Evolutionary conservation across 30 jellyfish, hydroid and myxozoan species (phyloP).

Genomic region (Clytia hemisphaerica): DNA sequence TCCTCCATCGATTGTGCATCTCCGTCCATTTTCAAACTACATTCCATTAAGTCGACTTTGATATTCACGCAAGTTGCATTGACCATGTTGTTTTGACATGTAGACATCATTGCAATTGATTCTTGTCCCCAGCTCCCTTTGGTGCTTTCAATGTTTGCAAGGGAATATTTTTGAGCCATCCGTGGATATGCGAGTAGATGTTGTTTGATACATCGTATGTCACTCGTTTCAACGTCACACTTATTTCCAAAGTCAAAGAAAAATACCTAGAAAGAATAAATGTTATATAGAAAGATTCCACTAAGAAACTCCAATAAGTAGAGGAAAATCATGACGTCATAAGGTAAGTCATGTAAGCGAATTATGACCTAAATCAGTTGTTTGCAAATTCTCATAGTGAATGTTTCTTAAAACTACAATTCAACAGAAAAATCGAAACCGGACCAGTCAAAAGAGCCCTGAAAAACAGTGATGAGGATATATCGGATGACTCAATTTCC

Average conservation of each 20-base stretch:
- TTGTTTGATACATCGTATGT: conserved; percentile 17
- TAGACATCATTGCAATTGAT: not conserved
- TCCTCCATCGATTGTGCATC: too few species aligned
- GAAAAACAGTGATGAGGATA: too few species aligned
- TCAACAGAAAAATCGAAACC: too few species aligned
- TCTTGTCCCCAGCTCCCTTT: conserved; percentile 19
- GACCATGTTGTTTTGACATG: not conserved
- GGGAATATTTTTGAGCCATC: conserved; percentile 10
- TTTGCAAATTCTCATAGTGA: too few species aligned
- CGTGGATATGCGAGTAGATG: conserved; percentile 7
- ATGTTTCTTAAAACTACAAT: too few species aligned
- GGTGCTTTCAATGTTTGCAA: not conserved
- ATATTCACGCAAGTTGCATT: not conserved
- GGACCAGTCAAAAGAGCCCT: too few species aligned
- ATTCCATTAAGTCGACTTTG: not conserved
- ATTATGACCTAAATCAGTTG: too few species aligned
- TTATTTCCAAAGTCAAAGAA: conserved; percentile 36
- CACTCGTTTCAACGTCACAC: conserved; percentile 18
- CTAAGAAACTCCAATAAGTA: too few species aligned
- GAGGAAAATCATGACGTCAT: too few species aligned
- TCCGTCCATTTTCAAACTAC: too few species aligned
- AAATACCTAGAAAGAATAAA: conserved; percentile 17
- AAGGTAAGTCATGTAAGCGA: too few species aligned
- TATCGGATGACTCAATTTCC: too few species aligned
- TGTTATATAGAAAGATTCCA: not conserved